Conservation (phyloP, 2,113 vertebrate genomes). For the Ciconia maguari region DNA sequence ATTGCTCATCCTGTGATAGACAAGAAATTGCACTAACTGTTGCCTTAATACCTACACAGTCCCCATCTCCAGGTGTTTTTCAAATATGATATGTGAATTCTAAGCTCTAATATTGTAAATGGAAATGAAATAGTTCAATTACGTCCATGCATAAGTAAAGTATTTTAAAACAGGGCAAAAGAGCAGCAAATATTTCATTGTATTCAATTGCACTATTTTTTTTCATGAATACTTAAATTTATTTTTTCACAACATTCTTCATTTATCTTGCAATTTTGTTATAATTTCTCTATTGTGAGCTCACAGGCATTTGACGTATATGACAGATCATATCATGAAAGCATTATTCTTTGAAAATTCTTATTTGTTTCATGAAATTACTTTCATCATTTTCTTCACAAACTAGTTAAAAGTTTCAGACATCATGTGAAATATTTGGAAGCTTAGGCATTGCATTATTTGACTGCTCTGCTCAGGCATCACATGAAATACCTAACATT, state of each 20-base stretch:
- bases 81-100: background rate
- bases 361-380: background rate
- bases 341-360: background rate
- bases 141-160: background rate
- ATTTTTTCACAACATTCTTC: background rate
- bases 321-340: background rate
- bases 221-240: background rate
- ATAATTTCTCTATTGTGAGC: background rate
- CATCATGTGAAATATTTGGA: background rate
- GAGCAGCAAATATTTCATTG: background rate
- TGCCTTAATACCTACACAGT: background rate
- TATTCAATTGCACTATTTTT: background rate
- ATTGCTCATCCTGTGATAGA: background rate
- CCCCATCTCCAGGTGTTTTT: fast-evolving
- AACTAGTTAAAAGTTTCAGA: background rate
- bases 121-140: background rate
- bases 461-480: background rate
- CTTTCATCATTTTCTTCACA: background rate
- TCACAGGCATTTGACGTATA: background rate
- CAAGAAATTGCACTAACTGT: background rate
- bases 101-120: background rate
- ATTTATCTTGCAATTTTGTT: background rate
- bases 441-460: background rate
- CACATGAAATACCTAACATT: background rate
- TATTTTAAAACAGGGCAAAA: background rate